These are phyloP conservation scores for Nymphalis c-album DNA, from an alignment of 2,888 invertebrate genomes.

Conservation along the genomic window DNA sequence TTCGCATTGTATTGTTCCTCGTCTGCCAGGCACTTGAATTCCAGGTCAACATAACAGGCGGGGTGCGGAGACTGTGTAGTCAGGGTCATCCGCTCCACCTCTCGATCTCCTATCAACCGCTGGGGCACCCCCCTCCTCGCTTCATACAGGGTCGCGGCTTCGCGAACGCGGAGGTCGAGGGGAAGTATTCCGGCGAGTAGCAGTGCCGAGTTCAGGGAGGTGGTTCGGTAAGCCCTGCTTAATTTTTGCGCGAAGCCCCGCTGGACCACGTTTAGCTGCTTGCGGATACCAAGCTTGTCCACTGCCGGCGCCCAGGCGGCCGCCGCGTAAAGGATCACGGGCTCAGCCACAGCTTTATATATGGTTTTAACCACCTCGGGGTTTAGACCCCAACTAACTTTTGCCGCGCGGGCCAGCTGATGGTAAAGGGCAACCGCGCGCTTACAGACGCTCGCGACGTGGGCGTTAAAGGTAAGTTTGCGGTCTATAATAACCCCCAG, in stretches of 20 bases:
- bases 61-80: no score
- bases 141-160: slow-evolving; percentile 36
- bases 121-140: background rate
- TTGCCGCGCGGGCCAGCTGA: background rate
- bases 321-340: no score
- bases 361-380: slow-evolving; percentile 35
- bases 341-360: slow-evolving; percentile 35
- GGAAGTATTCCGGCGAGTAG: no score
- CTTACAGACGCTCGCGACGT: slow-evolving; percentile 3
- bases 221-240: no score
- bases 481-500: background rate
- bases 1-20: background rate
- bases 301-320: no score
- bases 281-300: no score
- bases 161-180: slow-evolving; percentile 32
- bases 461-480: slow-evolving; percentile 1
- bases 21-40: background rate
- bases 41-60: no score
- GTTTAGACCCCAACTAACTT: background rate
- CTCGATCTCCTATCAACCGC: no score
- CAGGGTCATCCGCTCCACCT: no score
- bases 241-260: no score
- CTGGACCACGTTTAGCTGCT: no score
- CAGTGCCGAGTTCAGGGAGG: no score
- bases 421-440: background rate